Percentiles rank a stretch among this genome's conserved stretches.
Evolutionary conservation across 2,888 invertebrate species (phyloP).

Genomic region (Callosobruchus maculatus): DNA sequence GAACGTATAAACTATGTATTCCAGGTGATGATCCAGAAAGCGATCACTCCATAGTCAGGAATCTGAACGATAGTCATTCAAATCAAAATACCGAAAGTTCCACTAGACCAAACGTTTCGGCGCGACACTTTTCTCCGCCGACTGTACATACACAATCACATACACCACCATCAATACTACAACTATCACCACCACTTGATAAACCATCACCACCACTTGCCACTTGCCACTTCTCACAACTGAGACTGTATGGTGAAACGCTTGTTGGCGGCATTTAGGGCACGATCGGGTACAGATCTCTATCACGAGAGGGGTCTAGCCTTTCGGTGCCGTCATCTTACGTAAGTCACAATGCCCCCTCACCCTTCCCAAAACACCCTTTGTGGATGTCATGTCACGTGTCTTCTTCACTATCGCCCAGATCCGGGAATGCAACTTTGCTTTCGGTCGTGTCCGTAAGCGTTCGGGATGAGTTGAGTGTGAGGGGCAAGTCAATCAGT

Average conservation of each 20-base stretch:
- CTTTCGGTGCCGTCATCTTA: slow-evolving; percentile 78
- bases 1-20: neutral
- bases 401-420: too few species aligned
- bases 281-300: slow-evolving; percentile 51
- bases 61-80: too few species aligned
- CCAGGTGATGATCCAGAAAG: neutral
- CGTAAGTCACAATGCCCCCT: slow-evolving; percentile 47
- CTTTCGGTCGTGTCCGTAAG: too few species aligned
- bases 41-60: neutral
- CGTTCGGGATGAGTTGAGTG: too few species aligned
- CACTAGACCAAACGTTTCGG: neutral
- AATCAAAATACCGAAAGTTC: too few species aligned
- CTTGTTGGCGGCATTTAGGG: slow-evolving; percentile 40
- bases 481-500: too few species aligned
- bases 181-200: neutral
- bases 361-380: neutral
- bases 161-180: neutral
- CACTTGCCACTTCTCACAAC: neutral
- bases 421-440: too few species aligned
- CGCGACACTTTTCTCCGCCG: neutral
- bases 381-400: neutral
- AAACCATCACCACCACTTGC: neutral
- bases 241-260: neutral
- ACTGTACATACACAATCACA: neutral
- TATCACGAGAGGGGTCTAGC: slow-evolving; percentile 67